Base-by-base conservation (phyloP, 1,140 invertebrate genomes). In the Drosophila willistoni region DNA sequence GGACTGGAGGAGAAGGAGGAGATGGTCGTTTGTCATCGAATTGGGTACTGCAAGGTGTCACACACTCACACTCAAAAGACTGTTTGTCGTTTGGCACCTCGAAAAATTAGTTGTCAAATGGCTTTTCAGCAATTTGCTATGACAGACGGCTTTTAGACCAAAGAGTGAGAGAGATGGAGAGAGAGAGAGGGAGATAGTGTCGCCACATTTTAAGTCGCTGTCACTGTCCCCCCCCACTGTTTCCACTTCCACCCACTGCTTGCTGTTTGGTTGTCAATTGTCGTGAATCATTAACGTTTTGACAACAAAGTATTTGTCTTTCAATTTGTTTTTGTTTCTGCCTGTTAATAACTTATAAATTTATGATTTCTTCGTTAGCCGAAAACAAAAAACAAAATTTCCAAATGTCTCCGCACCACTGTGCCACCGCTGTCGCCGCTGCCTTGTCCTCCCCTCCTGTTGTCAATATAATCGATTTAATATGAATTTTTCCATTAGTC, bases 401-500 rank as follows among this genome's bases (percentile, higher is more conserved):
- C 44, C 19, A 47, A 47, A 47, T 47, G 14, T 34, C 19, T 57
- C 56, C 51, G 65, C 41, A 41, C 57, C 64, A 66, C 63, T 77
- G 65, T 71, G 29, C 25, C 29, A 36, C 22, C 56, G 12, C 10
- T 29, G 29, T 6, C 12, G 54, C 72, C 51, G 12, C 36, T 36
- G 7, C 10, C 34, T 36, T 10, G 9, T 36, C 34, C 10, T 36
- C 5, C 34, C 34, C 10, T 36, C 5, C 34, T 29, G 70, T 79
- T 90, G 85, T 85, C 86, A 90, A 90, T 85, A 82, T 75, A 79
- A 86, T 90, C 86, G 79, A 90, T 90, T 90, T 90, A 90, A 90
- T 90, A 90, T 86, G 81, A 73, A 80, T 80, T 90, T 90, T 90
- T 90, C 86, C 86, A 90, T 90, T 90, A 90, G 86, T 90, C 81